Percentiles rank a stretch among this genome's conserved stretches.
Evolutionary conservation across 2,797 vertebrate genomes (phyloP).

Genomic region (Mallotus villosus): DNA sequence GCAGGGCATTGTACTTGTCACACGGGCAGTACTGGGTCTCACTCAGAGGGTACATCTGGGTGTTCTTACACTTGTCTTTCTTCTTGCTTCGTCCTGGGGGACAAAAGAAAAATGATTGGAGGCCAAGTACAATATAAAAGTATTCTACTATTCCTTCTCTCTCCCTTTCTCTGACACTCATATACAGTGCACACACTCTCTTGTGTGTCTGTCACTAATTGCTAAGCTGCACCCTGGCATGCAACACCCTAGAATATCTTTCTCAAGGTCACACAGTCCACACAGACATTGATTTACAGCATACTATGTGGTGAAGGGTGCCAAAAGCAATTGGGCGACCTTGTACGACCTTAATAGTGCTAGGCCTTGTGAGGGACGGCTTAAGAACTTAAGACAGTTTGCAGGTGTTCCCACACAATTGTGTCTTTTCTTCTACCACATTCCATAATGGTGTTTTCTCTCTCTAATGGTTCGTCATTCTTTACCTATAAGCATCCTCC

Average conservation of each 20-base stretch:
- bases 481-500: constrained; percentile 90
- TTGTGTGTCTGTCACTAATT: constrained; percentile 21
- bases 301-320: too few species aligned
- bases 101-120: constrained; percentile 27
- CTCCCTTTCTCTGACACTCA: background rate
- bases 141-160: too few species aligned
- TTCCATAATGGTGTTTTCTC: too few species aligned
- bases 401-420: too few species aligned
- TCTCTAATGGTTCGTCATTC: constrained; percentile 16
- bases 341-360: too few species aligned
- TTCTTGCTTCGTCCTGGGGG: constrained; percentile 93
- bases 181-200: background rate
- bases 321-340: too few species aligned
- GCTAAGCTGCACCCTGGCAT: background rate
- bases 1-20: constrained; percentile 95
- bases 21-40: constrained; percentile 98
- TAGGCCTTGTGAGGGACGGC: too few species aligned
- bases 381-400: too few species aligned
- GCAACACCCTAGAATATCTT: background rate
- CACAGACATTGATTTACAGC: too few species aligned
- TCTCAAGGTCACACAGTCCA: too few species aligned
- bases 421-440: too few species aligned
- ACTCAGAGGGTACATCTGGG: constrained; percentile 89
- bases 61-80: constrained; percentile 95
- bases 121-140: too few species aligned